These are phyloP conservation scores for Tetanocera ferruginea DNA, from an alignment of 2,888 invertebrate genomes.

Conservation along the genomic window DNA sequence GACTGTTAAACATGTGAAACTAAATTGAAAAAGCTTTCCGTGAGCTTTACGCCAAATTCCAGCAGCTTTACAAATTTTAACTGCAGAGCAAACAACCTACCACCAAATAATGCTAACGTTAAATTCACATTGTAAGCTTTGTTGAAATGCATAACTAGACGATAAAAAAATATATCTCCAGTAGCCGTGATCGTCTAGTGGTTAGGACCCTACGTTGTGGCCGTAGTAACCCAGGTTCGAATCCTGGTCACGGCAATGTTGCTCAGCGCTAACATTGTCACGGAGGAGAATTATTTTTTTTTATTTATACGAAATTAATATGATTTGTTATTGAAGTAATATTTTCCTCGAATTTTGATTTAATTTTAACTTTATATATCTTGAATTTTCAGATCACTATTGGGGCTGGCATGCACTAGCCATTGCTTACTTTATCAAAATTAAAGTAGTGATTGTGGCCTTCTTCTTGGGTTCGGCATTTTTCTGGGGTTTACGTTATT, in stretches of 20 bases:
- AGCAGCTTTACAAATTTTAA: neutral
- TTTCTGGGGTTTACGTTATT: conserved; percentile 63
- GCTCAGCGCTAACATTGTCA: conserved; percentile 20
- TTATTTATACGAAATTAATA: neutral
- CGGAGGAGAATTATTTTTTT: conserved; percentile 20
- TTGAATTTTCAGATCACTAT: conserved; percentile 56
- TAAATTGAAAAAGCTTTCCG: neutral
- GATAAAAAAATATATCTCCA: conserved; percentile 28
- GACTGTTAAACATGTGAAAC: neutral
- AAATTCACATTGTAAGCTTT: too few relatives aligned
- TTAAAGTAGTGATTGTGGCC: conserved; percentile 66
- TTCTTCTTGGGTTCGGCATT: conserved; percentile 67
- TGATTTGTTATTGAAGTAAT: too few relatives aligned
- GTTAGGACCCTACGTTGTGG: conserved; percentile 70
- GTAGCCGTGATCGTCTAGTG: conserved; percentile 69
- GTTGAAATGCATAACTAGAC: neutral
- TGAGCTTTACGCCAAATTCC: neutral
- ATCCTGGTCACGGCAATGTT: conserved; percentile 65
- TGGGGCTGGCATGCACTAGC: conserved; percentile 64
- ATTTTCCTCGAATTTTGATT: conserved; percentile 12
- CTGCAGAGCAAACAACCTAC: neutral
- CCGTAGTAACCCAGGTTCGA: conserved; percentile 70
- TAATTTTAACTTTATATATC: neutral
- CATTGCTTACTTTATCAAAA: conserved; percentile 67
- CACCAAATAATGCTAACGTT: neutral